Conservation (phyloP, 2,113 vertebrate species). For the Pteropus alecto region DNA sequence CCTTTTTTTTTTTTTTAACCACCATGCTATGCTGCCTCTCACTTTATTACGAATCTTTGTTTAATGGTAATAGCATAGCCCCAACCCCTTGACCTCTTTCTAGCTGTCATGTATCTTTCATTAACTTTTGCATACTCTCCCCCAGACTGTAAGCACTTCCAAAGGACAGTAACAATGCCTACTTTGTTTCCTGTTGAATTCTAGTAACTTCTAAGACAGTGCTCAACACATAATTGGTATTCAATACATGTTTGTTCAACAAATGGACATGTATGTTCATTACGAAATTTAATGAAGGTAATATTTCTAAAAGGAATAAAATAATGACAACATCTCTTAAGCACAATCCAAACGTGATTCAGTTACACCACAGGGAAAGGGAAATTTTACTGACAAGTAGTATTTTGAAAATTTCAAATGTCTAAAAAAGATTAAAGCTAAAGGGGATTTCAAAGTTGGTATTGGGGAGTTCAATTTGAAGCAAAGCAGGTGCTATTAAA, state of each 20-base stretch:
- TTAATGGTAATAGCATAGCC: neutral
- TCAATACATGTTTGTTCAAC: neutral
- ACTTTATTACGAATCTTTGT: neutral
- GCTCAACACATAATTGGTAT: neutral
- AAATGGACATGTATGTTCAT: neutral
- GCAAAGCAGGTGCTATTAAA: conserved; percentile 35
- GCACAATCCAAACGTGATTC: neutral
- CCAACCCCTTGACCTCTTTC: too few species aligned
- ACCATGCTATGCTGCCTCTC: neutral
- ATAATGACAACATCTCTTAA: neutral
- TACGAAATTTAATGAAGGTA: neutral
- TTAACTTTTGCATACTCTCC: neutral
- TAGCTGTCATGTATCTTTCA: neutral
- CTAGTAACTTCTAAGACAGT: neutral
- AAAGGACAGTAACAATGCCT: neutral
- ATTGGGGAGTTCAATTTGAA: conserved; percentile 3
- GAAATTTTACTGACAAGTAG: conserved; percentile 2
- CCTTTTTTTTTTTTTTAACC: neutral
- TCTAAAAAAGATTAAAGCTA: conserved; percentile 38
- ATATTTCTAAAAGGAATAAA: neutral
- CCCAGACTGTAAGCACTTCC: neutral
- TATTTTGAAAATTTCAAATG: conserved; percentile 52
- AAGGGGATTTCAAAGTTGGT: conserved; percentile 35
- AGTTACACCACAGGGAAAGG: neutral
- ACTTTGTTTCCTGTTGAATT: neutral